phyloP scores from a whole-genome alignment of 2,888 invertebrate species.

The Sarcophaga variegata region DNA sequence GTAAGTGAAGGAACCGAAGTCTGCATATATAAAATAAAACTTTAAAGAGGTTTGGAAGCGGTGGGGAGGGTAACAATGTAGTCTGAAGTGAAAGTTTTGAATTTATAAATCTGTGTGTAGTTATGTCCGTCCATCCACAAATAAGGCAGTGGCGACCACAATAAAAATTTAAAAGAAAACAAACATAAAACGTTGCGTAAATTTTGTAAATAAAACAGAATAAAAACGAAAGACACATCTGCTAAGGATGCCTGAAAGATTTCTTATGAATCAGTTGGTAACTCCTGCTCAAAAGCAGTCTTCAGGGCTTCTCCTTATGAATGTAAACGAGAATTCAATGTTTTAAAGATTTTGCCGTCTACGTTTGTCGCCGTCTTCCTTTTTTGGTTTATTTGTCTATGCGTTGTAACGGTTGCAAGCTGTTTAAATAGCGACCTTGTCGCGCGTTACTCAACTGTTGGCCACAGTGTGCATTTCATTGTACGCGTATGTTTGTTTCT shows the following conservation, averaged over 20 bases:
- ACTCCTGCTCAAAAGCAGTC: too few species aligned
- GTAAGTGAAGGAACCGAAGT: not conserved
- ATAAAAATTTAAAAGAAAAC: conserved; percentile 37
- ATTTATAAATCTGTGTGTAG: conserved; percentile 75
- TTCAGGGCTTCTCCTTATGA: not conserved
- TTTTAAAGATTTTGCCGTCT: conserved; percentile 53
- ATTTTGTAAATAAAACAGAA: conserved; percentile 45
- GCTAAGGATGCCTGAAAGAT: conserved; percentile 42
- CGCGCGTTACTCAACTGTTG: conserved; percentile 70
- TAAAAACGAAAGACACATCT: conserved; percentile 60
- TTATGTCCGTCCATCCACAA: conserved; percentile 69
- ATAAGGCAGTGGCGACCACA: conserved; percentile 73
- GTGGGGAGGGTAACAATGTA: not conserved
- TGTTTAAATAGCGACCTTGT: conserved; percentile 63
- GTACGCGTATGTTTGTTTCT: not conserved
- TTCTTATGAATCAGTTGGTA: conserved; percentile 2
- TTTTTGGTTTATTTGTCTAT: conserved; percentile 47
- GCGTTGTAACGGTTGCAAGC: conserved; percentile 34
- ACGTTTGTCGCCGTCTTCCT: conserved; percentile 25
- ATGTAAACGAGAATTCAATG: conserved; percentile 51
- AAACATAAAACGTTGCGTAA: conserved; percentile 41
- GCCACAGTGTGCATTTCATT: not conserved
- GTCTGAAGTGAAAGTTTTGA: conserved; percentile 73
- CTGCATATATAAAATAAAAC: conserved; percentile 40
- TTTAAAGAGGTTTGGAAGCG: not conserved